Base-by-base conservation (phyloP, 2,888 invertebrate genomes). In the Dryomyza anilis region DNA sequence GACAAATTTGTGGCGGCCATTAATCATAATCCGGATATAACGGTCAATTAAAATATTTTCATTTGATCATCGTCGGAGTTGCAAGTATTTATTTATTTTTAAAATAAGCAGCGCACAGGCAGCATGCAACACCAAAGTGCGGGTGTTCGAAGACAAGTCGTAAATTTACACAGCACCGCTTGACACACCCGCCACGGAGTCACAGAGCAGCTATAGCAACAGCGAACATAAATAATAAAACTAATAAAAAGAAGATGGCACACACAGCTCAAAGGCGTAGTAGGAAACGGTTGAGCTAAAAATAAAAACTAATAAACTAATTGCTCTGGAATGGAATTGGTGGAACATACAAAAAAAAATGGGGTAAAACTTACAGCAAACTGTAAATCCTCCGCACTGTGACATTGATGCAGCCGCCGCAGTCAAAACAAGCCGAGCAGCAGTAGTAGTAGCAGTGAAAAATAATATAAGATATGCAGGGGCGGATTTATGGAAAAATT, bases 1-100 rank as follows among this genome's bases (percentile, higher is more conserved):
- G 61, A 46, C 30, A 57, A 68, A 66, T 64, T 66, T 60, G 57
- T 52, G 39, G 55, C 57, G 25, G 48, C 30, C 56, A 36, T 60
- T 39, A 25, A 60, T 50, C 50, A 50, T 12, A 39, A 60, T 23
- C 36, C 60, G 60, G 60, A 50, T 39, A 36, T 36, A 36, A 39
- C 50, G 36, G 36, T 60, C 36, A 60, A 52, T 60, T 52, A 52
- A 60, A 60, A 60, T 27, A n/a, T n/a, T n/a, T n/a, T n/a, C n/a
- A n/a, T n/a, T n/a, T n/a, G n/a, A n/a, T n/a, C n/a, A n/a, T n/a
- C n/a, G n/a, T n/a, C n/a, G n/a, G n/a, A n/a, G n/a, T n/a, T n/a
- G n/a, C n/a, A n/a, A n/a, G n/a, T n/a, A n/a, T n/a, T n/a, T n/a
- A 53, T 53, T 43, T 43, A 19, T 43, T 43, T n/a, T n/a, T 7